A percentile compares a stretch with the other conserved stretches of the same genome.
These are phyloP conservation scores for Hoplias malabaricus DNA, from an alignment of 2,113 vertebrate genomes.

Conservation along the genomic window DNA sequence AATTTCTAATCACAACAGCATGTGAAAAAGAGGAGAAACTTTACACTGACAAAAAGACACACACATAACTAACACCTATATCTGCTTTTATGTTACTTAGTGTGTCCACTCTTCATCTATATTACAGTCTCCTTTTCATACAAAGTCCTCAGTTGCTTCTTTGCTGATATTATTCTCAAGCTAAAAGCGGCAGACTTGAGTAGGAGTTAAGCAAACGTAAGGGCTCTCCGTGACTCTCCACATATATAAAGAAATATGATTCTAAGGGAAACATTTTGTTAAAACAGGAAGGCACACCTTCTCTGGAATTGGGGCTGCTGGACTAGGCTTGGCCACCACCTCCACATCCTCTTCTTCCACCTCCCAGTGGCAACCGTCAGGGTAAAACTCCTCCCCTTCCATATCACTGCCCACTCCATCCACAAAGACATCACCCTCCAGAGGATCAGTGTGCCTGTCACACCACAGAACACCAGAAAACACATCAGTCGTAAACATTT, in stretches of 20 bases:
- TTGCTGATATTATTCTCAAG: too few relatives aligned
- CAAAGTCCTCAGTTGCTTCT: too few relatives aligned
- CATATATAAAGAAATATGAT: too few relatives aligned
- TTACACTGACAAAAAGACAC: too few relatives aligned
- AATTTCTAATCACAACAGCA: too few relatives aligned
- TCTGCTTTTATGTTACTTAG: too few relatives aligned
- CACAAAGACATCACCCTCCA: conserved; percentile 73
- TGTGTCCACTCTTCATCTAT: too few relatives aligned
- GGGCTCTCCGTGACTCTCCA: too few relatives aligned
- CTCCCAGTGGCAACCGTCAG: conserved; percentile 65
- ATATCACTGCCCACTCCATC: conserved; percentile 68
- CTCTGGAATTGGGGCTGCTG: conserved; percentile 57
- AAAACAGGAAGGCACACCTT: conserved; percentile 58
- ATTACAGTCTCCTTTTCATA: too few relatives aligned
- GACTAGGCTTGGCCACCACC: conserved; percentile 2
- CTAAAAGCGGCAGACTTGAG: too few relatives aligned
- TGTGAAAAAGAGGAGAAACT: too few relatives aligned
- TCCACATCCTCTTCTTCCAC: conserved; percentile 38
- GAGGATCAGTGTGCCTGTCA: conserved; percentile 46
- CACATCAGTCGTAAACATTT: neutral
- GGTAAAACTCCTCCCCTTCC: conserved; percentile 66
- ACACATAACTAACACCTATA: too few relatives aligned
- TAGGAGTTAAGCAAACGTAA: neutral
- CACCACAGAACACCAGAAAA: neutral
- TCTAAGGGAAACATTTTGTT: neutral